These are phyloP conservation scores for Hylomyscus alleni DNA, from an alignment of 2,797 vertebrate species.

Conservation along the genomic window DNA sequence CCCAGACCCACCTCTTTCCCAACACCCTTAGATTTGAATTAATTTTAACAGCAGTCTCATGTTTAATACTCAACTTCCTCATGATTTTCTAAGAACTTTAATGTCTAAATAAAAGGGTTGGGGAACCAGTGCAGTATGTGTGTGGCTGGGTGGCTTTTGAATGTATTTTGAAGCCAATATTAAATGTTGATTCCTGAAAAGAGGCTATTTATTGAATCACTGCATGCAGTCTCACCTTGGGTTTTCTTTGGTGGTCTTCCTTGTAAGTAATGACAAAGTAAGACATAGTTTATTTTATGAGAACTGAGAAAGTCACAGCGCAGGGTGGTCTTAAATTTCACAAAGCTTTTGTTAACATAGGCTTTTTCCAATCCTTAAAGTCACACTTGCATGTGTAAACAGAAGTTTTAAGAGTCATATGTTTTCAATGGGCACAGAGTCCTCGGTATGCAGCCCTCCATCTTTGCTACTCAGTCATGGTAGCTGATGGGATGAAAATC, in stretches of 20 bases:
- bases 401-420: conserved; percentile 83
- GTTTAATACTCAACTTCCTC: conserved; percentile 41
- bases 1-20: background rate
- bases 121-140: conserved; percentile 26
- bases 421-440: conserved; percentile 81
- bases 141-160: conserved; percentile 65
- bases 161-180: conserved; percentile 62
- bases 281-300: conserved; percentile 78
- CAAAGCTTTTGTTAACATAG: conserved; percentile 82
- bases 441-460: background rate
- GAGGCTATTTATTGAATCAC: conserved; percentile 71
- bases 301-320: conserved; percentile 78
- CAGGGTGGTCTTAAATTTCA: conserved; percentile 83
- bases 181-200: conserved; percentile 72
- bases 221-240: conserved; percentile 76
- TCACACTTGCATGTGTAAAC: conserved; percentile 83
- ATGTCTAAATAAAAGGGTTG: conserved; percentile 43
- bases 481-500: conserved; percentile 67
- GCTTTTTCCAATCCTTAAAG: conserved; percentile 77
- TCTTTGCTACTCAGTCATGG: conserved; percentile 37
- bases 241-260: conserved; percentile 85
- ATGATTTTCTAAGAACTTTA: background rate
- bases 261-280: conserved; percentile 78
- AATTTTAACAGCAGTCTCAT: background rate
- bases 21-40: background rate